Base-by-base conservation (phyloP, 92 coral and sea anemone species). In the Metridium senile region DNA sequence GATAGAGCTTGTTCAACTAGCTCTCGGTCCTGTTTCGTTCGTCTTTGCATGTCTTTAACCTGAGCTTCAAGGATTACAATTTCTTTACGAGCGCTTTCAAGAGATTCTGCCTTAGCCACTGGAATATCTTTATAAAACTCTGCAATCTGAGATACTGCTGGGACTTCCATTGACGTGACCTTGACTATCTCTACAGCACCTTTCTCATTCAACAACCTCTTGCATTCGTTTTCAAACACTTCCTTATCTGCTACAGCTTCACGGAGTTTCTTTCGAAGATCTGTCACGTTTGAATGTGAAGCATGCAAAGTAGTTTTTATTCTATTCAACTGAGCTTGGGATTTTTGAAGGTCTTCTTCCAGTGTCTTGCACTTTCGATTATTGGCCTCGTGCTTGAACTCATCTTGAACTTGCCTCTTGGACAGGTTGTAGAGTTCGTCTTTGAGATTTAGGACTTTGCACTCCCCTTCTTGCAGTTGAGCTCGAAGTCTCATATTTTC, bases 41-140 rank as follows among this genome's bases (percentile, higher is more conserved):
- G 93, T 11, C 66, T 74, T 18, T 86, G 68, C 57, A 94, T 71
- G 34, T 88, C 92, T 32, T 88, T 88, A 57, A 78, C 91, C 33
- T 84, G 89, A 19, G 86, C 77, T 34, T 91, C 97, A 27, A 91
- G 76, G 39, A 71, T 76, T 13, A 83, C 80, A 66, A 90, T 81
- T 64, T 90, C 92, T 71, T 88, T 90, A 13, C 81, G 84, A 0
- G 96, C 96, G 47, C 67, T 87, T 26, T 82, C 89, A 6, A 84
- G 75, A 20, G 89, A 58, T 62, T 33, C 61, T 25, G 87, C 82
- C 21, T 57, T 86, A 19, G 72, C 75, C 29, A 68, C 26, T 30
- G 64, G 66, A 71, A 80, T 74, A 39, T 80, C 85, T 18, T 18
- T 33, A 13, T 49, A 71, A 26, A 58, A 52, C 31, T 71, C 62